Evolutionary conservation across 35 echinoderm and acorn worm genomes (phyloP).

Genomic region (Apostichopus parvimensis): DNA sequence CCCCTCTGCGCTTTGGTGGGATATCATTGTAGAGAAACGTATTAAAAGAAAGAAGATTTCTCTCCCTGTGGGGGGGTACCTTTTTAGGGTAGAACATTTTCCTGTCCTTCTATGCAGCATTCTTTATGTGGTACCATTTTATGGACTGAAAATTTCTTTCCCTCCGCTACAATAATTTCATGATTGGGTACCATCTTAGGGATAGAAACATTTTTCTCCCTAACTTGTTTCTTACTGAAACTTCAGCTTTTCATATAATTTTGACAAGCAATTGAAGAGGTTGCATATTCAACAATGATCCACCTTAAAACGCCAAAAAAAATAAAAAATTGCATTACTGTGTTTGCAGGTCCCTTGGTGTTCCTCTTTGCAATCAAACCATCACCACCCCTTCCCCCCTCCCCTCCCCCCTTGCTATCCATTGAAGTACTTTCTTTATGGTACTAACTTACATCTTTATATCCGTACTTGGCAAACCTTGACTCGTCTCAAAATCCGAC

Average conservation of each 20-base stretch:
- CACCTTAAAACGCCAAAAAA: not conserved
- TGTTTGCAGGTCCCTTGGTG: too few species aligned
- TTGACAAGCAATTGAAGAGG: too few species aligned
- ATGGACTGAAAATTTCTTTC: not conserved
- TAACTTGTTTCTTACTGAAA: too few species aligned
- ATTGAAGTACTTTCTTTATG: not conserved
- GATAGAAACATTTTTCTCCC: not conserved
- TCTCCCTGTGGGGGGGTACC: not conserved
- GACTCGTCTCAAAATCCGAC: not conserved
- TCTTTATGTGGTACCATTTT: not conserved
- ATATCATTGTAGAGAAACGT: too few species aligned
- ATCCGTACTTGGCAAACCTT: not conserved
- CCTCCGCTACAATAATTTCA: not conserved
- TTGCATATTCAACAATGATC: too few species aligned
- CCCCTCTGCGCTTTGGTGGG: too few species aligned
- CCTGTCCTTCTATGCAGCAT: not conserved
- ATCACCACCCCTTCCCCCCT: too few species aligned
- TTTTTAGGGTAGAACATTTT: not conserved
- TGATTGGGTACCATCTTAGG: not conserved
- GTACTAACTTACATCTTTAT: not conserved
- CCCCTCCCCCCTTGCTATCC: not conserved
- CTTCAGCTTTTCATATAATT: too few species aligned
- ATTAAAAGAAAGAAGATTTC: too few species aligned
- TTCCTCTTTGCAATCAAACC: too few species aligned
- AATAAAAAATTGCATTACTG: too few species aligned